Conservation (phyloP, 2,113 vertebrate genomes). For the Oryzias woworae region DNA sequence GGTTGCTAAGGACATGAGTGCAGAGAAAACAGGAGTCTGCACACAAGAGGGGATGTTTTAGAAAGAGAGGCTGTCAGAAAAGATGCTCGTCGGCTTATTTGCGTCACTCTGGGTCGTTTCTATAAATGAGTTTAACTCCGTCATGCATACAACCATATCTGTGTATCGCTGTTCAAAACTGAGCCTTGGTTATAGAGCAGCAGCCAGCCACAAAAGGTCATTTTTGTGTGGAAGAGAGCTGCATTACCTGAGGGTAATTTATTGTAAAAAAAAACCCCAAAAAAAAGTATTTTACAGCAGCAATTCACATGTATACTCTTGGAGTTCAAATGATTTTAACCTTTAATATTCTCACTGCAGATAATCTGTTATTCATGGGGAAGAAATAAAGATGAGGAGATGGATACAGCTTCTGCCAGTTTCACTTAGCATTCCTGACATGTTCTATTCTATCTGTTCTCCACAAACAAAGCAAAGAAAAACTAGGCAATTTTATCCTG, state of each 20-base stretch:
- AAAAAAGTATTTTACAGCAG: slow-evolving; percentile 12
- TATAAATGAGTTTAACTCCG: not conserved
- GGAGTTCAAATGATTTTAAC: slow-evolving; percentile 20
- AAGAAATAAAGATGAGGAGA: slow-evolving; percentile 14
- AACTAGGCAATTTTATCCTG: no score
- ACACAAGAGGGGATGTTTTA: slow-evolving; percentile 45
- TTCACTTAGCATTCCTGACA: no score
- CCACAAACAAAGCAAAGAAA: no score
- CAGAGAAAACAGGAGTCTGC: slow-evolving; percentile 42
- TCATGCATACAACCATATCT: not conserved
- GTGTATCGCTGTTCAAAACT: slow-evolving; percentile 15
- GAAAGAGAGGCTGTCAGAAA: slow-evolving; percentile 41
- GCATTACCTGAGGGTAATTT: slow-evolving; percentile 33
- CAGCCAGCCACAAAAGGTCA: slow-evolving; percentile 27
- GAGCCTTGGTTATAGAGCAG: slow-evolving; percentile 12
- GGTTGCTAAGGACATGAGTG: slow-evolving; percentile 71
- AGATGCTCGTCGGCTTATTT: slow-evolving; percentile 31
- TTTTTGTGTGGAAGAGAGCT: slow-evolving; percentile 17
- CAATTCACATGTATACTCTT: not conserved
- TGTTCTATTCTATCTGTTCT: no score
- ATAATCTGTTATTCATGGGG: slow-evolving; percentile 14
- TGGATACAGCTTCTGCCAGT: no score
- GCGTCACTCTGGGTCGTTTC: slow-evolving; percentile 11
- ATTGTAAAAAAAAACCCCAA: slow-evolving; percentile 18
- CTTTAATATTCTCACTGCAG: slow-evolving; percentile 11